phyloP scores from a whole-genome alignment of 2,113 vertebrate genomes.

The Oenanthe oenanthe region DNA sequence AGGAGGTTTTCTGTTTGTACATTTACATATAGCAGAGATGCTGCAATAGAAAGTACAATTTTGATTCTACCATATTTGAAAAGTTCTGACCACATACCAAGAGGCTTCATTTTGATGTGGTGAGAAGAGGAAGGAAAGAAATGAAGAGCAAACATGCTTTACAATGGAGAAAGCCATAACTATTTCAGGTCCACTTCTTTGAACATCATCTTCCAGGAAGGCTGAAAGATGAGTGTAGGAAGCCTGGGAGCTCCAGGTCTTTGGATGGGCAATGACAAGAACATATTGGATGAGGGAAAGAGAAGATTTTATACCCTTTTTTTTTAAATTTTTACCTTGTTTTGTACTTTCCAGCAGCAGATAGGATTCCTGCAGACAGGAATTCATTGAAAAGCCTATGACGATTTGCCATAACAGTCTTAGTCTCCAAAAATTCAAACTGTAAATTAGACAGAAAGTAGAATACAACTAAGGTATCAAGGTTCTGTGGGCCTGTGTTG shows the following conservation, averaged over 20 bases:
- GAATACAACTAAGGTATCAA: neutral
- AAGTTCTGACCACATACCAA: neutral
- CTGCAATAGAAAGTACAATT: neutral
- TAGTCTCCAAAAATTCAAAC: neutral
- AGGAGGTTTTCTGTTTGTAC: neutral
- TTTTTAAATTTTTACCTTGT: neutral
- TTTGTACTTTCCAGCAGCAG: neutral
- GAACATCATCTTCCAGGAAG: neutral
- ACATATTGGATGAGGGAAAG: neutral
- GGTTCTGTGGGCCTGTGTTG: neutral
- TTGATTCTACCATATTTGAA: neutral
- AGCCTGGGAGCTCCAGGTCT: neutral
- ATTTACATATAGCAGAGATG: neutral
- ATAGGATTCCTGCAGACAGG: neutral
- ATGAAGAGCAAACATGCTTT: neutral
- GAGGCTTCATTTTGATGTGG: neutral
- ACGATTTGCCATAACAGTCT: neutral
- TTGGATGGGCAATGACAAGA: neutral
- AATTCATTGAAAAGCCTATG: neutral
- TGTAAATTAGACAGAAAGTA: neutral
- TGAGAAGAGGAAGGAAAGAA: neutral
- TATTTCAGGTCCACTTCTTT: neutral
- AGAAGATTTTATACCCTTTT: neutral
- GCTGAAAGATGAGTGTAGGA: fast-evolving
- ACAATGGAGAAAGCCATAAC: neutral